phyloP scores from a whole-genome alignment of 2,888 invertebrate species.

The Eueremaeus valkanovi region DNA sequence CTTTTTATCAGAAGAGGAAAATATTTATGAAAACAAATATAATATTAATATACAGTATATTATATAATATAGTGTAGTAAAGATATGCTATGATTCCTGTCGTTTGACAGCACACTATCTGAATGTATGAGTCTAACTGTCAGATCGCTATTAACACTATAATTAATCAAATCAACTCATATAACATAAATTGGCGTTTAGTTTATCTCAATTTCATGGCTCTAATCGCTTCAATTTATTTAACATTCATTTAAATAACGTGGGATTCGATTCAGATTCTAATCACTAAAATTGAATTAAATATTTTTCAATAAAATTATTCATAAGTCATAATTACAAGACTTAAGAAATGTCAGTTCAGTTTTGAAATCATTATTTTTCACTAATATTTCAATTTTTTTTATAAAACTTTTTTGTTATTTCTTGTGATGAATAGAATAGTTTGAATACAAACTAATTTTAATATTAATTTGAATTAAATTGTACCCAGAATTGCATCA shows the following conservation, averaged over 20 bases:
- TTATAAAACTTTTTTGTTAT: not conserved
- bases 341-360: not conserved
- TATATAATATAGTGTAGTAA: not conserved
- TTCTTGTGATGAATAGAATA: not conserved
- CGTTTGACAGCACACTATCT: slow-evolving; percentile 4
- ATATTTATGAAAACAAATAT: slow-evolving; percentile 21
- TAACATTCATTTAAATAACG: not conserved
- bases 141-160: slow-evolving; percentile 28
- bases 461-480: not conserved
- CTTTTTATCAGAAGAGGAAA: slow-evolving; percentile 19
- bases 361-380: not conserved
- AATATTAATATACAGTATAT: no score
- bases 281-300: slow-evolving; percentile 16
- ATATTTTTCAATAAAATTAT: slow-evolving; percentile 7
- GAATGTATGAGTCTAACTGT: slow-evolving; percentile 10
- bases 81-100: slow-evolving; percentile 16
- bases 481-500: not conserved
- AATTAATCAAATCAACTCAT: slow-evolving; percentile 34
- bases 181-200: slow-evolving; percentile 24
- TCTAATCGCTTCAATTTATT: not conserved
- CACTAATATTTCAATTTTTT: not conserved
- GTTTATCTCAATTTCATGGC: not conserved
- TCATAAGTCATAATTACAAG: slow-evolving; percentile 9
- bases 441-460: not conserved
- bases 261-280: not conserved